These are phyloP conservation scores for Propithecus coquereli DNA, from an alignment of 2,113 vertebrate genomes.

Conservation along the genomic window DNA sequence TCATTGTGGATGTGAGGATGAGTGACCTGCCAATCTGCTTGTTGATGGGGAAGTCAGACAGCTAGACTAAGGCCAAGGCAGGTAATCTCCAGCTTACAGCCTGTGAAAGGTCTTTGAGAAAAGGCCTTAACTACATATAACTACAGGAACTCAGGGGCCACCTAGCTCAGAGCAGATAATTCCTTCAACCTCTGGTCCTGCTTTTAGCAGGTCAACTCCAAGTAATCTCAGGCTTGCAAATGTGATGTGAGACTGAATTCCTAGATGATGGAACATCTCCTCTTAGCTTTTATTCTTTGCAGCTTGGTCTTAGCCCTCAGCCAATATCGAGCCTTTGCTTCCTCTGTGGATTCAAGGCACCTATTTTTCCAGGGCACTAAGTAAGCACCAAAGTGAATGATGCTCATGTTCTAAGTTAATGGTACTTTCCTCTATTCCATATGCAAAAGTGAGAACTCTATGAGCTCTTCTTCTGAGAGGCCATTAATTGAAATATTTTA, in stretches of 20 bases:
- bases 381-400: neutral
- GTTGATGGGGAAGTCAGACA: neutral
- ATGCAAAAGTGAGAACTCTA: slow-evolving; percentile 8
- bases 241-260: neutral
- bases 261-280: neutral
- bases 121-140: neutral
- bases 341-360: neutral
- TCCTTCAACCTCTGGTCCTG: neutral
- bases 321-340: neutral
- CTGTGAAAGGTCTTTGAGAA: neutral
- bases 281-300: neutral
- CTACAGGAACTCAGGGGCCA: neutral
- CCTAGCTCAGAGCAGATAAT: neutral
- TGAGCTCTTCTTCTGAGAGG: slow-evolving; percentile 53
- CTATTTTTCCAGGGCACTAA: neutral
- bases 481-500: slow-evolving; percentile 70
- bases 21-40: neutral
- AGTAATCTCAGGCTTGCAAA: neutral
- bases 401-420: neutral
- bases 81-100: neutral
- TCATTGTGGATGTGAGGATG: neutral
- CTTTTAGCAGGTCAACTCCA: neutral
- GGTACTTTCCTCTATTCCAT: neutral
- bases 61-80: neutral
- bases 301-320: neutral